Base-by-base conservation (phyloP, 2,797 vertebrate genomes). In the Neoniphon sammara region DNA sequence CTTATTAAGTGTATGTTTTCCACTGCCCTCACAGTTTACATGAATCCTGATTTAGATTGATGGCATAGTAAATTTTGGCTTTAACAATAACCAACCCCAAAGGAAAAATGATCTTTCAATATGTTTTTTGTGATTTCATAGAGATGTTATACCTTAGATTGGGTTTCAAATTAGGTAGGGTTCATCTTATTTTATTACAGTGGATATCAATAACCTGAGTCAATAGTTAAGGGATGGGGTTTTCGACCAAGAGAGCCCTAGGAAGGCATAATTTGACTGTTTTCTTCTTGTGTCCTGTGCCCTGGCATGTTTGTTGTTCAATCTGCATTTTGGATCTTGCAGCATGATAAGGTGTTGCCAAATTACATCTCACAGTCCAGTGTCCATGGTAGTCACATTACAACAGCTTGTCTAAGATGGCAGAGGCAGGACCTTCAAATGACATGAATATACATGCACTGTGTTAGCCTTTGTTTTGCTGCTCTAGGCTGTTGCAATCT, bases 311-410 rank as follows among this genome's bases (percentile, higher is more conserved):
- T 75, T 78, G 72, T 66, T 75, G 65, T 74, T 78, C 70, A 61
- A 68, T 85, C 73, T 73, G 76, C 20, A 21, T 63, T 54, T 70
- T 64, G 47, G 49, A 55, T 72, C 5, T 23, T 57, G 36, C 56
- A 65, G 57, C 9, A 73, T 66, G 78, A 85, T 2, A 81, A 73
- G 85, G 78, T 84, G 79, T 79, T 81, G 82, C 54, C 73, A 82
- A 85, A 84, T 87, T 76, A 73, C 78, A 83, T 58, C 76, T 53
- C 55, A 54, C 69, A 77, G 66, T 82, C 78, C 83, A 75, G 85
- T 82, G 81, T 84, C 71, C 49, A 53, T 74, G 86, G 74, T 78
- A 6, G 63, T 50, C 27, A 79, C 80, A 88, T 81, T 65, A 70
- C 55, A 70, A 59, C 27, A 74, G 12, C 65, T 72, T 67, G 63